phyloP scores from a whole-genome alignment of 1,140 invertebrate genomes.

The Hestina assimilis region DNA sequence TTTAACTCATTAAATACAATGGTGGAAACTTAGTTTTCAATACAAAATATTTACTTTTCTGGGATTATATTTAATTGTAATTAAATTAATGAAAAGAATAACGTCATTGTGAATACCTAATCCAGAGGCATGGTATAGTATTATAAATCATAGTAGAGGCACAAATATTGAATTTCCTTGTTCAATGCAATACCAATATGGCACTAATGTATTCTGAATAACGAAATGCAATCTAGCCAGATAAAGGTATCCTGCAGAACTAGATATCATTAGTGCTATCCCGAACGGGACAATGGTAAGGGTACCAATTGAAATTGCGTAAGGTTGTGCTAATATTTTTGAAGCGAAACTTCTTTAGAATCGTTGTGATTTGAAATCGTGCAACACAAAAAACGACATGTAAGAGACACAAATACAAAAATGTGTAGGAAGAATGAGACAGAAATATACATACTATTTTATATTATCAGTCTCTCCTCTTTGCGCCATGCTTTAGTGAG shows the following conservation, averaged over 20 bases:
- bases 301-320: slow-evolving; percentile 11
- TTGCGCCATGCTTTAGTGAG: no score
- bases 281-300: slow-evolving; percentile 28
- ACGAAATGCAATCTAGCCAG: slow-evolving; percentile 42
- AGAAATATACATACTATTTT: no score
- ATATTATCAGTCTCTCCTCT: no score
- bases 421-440: no score
- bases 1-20: no score
- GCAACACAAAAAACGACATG: no score
- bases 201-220: slow-evolving; percentile 34
- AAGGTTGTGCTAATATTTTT: background rate
- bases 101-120: background rate
- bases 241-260: slow-evolving; percentile 39
- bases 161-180: slow-evolving; percentile 18
- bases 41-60: no score
- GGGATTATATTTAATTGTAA: no score
- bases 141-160: slow-evolving; percentile 11
- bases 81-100: background rate
- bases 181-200: slow-evolving; percentile 15
- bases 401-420: no score
- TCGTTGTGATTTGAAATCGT: slow-evolving; percentile 1
- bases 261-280: slow-evolving; percentile 36
- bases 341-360: background rate
- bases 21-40: no score
- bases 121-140: background rate